Evolutionary conservation across 2,888 invertebrate species (phyloP).

Genomic region (Pseudanteris insignis): DNA sequence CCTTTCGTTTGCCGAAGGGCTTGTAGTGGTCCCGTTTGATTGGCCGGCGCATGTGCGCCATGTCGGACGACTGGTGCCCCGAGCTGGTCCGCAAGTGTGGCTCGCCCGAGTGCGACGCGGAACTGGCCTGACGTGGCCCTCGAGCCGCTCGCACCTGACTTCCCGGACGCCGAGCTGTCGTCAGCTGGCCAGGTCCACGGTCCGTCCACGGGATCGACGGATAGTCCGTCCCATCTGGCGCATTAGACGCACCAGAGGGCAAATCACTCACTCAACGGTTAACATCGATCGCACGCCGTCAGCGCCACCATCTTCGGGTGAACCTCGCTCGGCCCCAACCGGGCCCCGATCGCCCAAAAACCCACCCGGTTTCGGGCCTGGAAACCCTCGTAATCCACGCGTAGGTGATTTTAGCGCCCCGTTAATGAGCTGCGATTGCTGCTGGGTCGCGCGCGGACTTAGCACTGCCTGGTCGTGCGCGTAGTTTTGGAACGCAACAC

Average conservation of each 20-base stretch:
- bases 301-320: too few relatives aligned
- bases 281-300: neutral
- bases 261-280: conserved; percentile 17
- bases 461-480: conserved; percentile 53
- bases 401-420: too few relatives aligned
- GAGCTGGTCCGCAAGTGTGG: conserved; percentile 7
- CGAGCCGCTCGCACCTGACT: conserved; percentile 14
- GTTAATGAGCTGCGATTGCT: too few relatives aligned
- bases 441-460: conserved; percentile 33
- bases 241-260: conserved; percentile 49
- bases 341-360: too few relatives aligned
- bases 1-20: conserved; percentile 64
- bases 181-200: conserved; percentile 57
- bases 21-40: conserved; percentile 61
- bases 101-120: conserved; percentile 15
- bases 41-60: conserved; percentile 62
- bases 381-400: too few relatives aligned
- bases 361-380: too few relatives aligned
- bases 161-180: conserved; percentile 49
- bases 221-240: conserved; percentile 50
- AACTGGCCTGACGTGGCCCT: conserved; percentile 15
- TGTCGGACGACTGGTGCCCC: conserved; percentile 34
- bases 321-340: too few relatives aligned
- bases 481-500: conserved; percentile 63
- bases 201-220: conserved; percentile 50